A percentile compares a stretch with the other conserved stretches of the same genome.
Evolutionary conservation across 2,113 vertebrate genomes (phyloP).

Genomic region (Hemichromis elongatus): DNA sequence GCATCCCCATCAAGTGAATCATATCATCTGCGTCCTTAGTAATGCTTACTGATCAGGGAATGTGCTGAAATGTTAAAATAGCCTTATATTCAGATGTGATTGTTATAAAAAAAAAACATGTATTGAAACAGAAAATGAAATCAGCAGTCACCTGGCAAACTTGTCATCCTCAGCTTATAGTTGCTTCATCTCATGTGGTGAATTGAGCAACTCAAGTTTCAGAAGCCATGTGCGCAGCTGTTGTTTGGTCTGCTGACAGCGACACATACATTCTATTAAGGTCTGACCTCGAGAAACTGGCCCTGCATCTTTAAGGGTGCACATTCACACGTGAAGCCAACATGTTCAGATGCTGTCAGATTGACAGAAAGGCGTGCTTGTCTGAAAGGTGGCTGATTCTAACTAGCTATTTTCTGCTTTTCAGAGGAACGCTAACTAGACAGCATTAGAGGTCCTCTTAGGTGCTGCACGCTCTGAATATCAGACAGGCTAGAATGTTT

Average conservation of each 20-base stretch:
- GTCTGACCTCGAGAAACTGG: background rate
- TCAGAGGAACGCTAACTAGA: background rate
- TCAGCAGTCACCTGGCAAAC: background rate
- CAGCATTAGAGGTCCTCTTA: background rate
- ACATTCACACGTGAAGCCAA: background rate
- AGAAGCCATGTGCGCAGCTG: background rate
- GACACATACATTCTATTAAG: background rate
- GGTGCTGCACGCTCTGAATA: background rate
- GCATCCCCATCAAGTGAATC: background rate
- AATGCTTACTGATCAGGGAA: background rate
- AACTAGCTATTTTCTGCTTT: background rate
- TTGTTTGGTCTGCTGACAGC: background rate
- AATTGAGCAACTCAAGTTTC: background rate
- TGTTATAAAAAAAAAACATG: background rate
- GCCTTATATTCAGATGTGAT: background rate
- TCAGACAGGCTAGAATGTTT: background rate
- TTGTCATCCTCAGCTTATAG: background rate
- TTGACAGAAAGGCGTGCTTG: background rate
- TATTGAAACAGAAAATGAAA: background rate
- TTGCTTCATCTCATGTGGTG: background rate
- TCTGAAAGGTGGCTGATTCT: background rate
- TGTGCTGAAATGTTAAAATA: background rate
- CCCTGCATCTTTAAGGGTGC: background rate
- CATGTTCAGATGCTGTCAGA: background rate
- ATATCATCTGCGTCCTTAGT: background rate